Base-by-base conservation (phyloP, 2,888 invertebrate genomes). In the Anarsia innoxiella region DNA sequence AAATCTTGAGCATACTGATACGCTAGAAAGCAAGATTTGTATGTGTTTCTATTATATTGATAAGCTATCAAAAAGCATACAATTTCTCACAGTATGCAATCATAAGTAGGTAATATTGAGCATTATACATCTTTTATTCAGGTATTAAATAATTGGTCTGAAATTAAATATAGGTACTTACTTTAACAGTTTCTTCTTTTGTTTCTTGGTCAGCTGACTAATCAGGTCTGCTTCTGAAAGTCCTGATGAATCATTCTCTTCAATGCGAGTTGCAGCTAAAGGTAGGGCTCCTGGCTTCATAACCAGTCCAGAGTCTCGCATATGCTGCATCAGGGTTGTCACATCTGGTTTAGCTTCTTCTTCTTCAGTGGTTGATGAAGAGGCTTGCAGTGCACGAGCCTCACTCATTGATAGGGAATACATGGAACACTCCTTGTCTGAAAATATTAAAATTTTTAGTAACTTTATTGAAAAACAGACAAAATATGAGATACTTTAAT, bases 341-440 rank as follows among this genome's bases (percentile, higher is more conserved):
- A 89, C 88, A 49, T 87, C 85, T 2, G 79, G 80, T 36, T 88
- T 84, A 46, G 88, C 88, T 44, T 87, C 79, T 42, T 84, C 75
- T 39, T 86, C 95, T 70, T 93, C 93, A 53, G 93, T 92, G 50
- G 92, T 89, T 44, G 90, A 87, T 42, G 88, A 80, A 26, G 91
- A 88, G 37, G 91, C 89, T 64, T 92, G 91, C 10, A 90, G 66
- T 27, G 92, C 91, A 47, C 93, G 87, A 1, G 93, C 93, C 49
- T 92, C 93, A 63, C 92, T 93, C 91, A 92, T 94, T 19, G 90
- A 93, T 56, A 90, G 88, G 65, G 91, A 92, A 73, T 91, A 99
- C 87, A 99, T 89, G 3, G 97, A 94, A 75, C 99, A 99, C 79
- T 99, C 98, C 58, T 95, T 94, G 68, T 97, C 97, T 86, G 79